Conservation (phyloP, 2,888 invertebrate genomes). For the Mesochorus sp. region DNA sequence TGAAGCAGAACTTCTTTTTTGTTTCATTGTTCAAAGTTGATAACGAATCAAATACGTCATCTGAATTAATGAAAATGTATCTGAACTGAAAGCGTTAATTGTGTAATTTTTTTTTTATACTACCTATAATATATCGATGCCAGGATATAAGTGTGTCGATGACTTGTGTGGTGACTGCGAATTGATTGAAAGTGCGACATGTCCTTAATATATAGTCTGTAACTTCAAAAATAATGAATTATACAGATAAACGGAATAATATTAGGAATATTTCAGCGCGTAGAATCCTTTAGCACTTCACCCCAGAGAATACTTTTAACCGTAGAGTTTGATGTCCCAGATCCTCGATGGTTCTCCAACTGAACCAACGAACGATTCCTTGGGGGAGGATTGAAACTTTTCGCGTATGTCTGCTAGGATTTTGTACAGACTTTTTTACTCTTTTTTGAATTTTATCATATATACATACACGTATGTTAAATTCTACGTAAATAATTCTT, state of each 20-base stretch:
- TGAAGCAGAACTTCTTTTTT: background rate
- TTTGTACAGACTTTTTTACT: slow-evolving; percentile 8
- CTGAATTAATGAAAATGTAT: no score
- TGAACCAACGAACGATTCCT: slow-evolving; percentile 4
- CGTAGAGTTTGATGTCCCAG: slow-evolving; percentile 17
- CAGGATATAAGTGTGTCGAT: no score
- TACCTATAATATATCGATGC: no score
- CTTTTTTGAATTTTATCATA: background rate
- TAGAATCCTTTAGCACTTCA: slow-evolving; percentile 3
- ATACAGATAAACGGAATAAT: slow-evolving; percentile 10
- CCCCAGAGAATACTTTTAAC: slow-evolving; percentile 31
- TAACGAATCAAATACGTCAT: no score
- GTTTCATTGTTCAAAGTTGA: background rate
- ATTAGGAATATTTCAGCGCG: background rate
- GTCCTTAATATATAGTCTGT: background rate
- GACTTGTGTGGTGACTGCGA: no score
- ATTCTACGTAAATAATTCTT: no score
- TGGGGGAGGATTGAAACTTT: slow-evolving; percentile 18
- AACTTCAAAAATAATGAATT: background rate
- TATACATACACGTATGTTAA: no score
- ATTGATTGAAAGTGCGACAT: no score
- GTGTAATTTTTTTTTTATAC: no score
- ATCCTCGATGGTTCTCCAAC: slow-evolving; percentile 31
- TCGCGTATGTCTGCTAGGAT: slow-evolving; percentile 24
- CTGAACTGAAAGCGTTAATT: no score